Conservation (phyloP, 2,113 vertebrate genomes). For the Odobenus rosmarus region DNA sequence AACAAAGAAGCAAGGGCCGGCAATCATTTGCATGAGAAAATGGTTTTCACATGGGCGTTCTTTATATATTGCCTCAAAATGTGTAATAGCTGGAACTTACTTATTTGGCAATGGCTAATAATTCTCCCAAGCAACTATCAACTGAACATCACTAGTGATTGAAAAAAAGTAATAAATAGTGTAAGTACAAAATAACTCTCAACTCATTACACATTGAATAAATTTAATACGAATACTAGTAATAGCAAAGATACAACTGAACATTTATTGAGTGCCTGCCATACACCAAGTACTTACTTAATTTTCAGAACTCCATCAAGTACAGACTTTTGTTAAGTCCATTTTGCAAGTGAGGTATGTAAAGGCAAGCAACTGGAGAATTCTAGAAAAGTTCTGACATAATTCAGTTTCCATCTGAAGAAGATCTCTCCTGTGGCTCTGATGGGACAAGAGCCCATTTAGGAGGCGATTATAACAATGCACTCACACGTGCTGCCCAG, state of each 20-base stretch:
- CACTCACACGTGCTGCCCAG: rapidly evolving
- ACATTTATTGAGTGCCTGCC: neutral
- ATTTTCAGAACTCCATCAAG: neutral
- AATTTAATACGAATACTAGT: neutral
- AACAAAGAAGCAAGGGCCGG: neutral
- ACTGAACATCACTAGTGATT: neutral
- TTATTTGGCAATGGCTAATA: neutral
- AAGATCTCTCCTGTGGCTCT: neutral
- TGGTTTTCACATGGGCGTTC: neutral
- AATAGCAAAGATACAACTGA: neutral
- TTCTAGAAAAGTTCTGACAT: neutral
- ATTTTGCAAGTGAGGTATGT: neutral
- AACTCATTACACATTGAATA: neutral
- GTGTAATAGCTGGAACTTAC: neutral
- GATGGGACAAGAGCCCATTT: neutral
- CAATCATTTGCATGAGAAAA: neutral
- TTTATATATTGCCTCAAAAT: neutral
- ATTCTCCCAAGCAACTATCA: neutral
- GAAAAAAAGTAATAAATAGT: neutral
- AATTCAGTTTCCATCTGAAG: neutral
- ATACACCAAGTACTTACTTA: neutral
- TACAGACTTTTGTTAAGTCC: neutral
- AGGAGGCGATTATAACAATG: neutral
- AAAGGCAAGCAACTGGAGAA: neutral
- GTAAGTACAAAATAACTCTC: neutral